These are phyloP conservation scores for Blastomussa wellsi DNA, from an alignment of 92 coral and sea anemone species.

Conservation along the genomic window DNA sequence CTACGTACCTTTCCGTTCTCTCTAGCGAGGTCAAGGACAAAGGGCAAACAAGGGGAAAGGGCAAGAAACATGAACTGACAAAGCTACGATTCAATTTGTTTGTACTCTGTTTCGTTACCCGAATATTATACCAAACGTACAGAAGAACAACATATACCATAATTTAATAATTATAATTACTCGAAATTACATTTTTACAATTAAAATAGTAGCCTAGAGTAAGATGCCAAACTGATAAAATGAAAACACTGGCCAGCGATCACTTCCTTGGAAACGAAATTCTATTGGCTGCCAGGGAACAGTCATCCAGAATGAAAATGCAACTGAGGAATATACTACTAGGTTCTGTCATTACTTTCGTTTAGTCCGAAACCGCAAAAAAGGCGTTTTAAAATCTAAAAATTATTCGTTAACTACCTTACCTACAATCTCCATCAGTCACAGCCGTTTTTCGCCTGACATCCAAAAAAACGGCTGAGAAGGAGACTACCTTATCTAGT, in stretches of 20 bases:
- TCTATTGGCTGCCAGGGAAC: background rate
- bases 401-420: too few species aligned
- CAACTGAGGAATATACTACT: background rate
- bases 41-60: too few species aligned
- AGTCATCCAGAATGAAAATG: background rate
- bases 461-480: too few species aligned
- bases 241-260: background rate
- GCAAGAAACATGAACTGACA: too few species aligned
- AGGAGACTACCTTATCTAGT: background rate
- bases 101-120: too few species aligned
- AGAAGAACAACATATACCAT: background rate
- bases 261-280: background rate
- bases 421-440: too few species aligned
- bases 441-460: too few species aligned
- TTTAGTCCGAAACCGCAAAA: background rate
- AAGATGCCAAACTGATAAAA: background rate
- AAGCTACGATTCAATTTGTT: too few species aligned
- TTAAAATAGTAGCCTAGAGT: background rate
- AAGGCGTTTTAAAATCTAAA: background rate
- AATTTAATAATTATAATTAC: background rate
- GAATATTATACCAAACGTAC: background rate
- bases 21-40: too few species aligned
- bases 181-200: background rate
- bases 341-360: background rate
- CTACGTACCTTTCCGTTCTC: too few species aligned